Conservation (phyloP, 2,113 vertebrate species). For the Hippocampus guttulatus region DNA sequence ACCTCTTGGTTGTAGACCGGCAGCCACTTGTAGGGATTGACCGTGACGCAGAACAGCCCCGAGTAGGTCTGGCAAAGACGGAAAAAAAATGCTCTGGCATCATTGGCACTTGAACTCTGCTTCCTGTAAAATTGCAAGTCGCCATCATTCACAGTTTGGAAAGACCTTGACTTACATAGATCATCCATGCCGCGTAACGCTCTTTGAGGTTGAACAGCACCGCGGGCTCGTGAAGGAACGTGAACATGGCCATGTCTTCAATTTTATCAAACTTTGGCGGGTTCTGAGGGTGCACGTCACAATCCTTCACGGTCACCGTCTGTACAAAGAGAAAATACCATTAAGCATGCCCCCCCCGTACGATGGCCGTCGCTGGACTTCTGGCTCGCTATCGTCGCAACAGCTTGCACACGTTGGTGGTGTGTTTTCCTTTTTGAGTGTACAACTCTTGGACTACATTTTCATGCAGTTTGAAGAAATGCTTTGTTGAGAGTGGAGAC, state of each 20-base stretch:
- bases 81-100: slow-evolving; percentile 28
- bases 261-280: slow-evolving; percentile 89
- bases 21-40: slow-evolving; percentile 90
- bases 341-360: neutral
- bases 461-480: neutral
- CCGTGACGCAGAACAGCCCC: slow-evolving; percentile 84
- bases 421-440: neutral
- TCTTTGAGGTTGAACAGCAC: slow-evolving; percentile 87
- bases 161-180: slow-evolving; percentile 68
- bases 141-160: neutral
- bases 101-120: neutral
- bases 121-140: neutral
- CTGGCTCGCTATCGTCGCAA: too few species aligned
- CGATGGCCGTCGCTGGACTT: neutral
- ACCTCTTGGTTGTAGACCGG: slow-evolving; percentile 86
- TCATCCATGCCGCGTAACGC: slow-evolving; percentile 84
- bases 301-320: slow-evolving; percentile 78
- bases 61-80: slow-evolving; percentile 58
- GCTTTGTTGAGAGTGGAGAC: neutral
- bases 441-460: neutral
- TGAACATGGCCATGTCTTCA: slow-evolving; percentile 91
- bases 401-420: neutral
- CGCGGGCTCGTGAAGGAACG: slow-evolving; percentile 86
- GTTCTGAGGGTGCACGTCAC: slow-evolving; percentile 80
- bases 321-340: slow-evolving; percentile 22